Base-by-base conservation (phyloP, 2,888 invertebrate genomes). In the Agelastica alni region DNA sequence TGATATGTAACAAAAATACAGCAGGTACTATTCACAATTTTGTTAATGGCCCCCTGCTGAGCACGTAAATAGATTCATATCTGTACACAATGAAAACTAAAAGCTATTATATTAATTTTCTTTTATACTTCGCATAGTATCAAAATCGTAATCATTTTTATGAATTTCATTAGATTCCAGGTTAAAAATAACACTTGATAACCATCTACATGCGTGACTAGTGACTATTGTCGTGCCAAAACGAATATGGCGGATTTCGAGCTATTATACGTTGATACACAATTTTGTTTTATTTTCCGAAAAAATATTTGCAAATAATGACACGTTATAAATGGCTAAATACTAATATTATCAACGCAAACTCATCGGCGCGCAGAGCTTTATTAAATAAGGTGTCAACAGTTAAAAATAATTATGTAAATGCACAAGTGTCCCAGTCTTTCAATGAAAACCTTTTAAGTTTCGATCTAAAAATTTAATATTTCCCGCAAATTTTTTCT, bases 191-290 rank as follows among this genome's bases (percentile, higher is more conserved):
- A 51, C 49, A 43, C 30, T 56, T 58, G 73, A 72, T 72, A 72
- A 67, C n/a, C 64, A 71, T 72, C 72, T 59, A 64, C 60, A 69
- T 74, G 72, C 75, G 75, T 74, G 74, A 74, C 73, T 70, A 63
- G 65, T 60, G 64, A 68, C 66, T 66, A 69, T 66, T 74, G 64
- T 72, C 74, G 73, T 74, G 75, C 71, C 68, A 68, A 67, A 72
- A 70, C 67, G 65, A 74, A 71, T 63, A 75, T 74, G 73, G 69
- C 67, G 59, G 64, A 56, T 61, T 56, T 58, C 56, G 59, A 58
- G 60, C 60, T 59, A 57, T 62, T 62, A 60, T 59, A 47, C 34
- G 44, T 53, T 32, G 36, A 32, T 53, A 44, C 22, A 48, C 22
- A 55, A 45, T 55, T 58, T 60, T 53, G 47, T 59, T 65, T 61